Evolutionary conservation across 2,113 vertebrate genomes (phyloP), one percentile per base, ranked within the genome.

Genomic region (Barnardius zonarius): DNA sequence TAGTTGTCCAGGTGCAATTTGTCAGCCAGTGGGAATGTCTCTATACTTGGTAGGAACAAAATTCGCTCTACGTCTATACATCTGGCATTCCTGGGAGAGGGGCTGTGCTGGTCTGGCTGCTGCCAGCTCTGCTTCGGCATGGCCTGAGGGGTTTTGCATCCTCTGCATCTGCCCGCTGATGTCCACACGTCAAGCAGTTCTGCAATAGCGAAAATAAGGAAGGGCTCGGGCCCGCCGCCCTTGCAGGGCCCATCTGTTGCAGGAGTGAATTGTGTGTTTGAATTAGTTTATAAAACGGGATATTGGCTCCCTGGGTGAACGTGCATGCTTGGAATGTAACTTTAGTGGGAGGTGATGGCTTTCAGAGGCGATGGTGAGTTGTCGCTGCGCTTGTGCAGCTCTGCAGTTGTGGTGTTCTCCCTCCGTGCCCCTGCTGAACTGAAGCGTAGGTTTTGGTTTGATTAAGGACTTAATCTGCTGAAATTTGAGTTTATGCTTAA

Each of bases 1-100:
- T 30, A 51, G 49, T n/a, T 35, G 46, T 55, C 33, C 77, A 92
- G 83, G 63, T 94, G 83, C 62, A 39, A 41, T 62, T 54, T 55
- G 43, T 17, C 76, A 68, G 64, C 30, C 72, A 1, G 4, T 19
- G 55, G 55, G 16, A 70, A 10, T 3, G 7, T 43, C 43, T 77
- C 16, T 61, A 0, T 78, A 39, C 54, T 72, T 55, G 17, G 49
- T n/a, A 4, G 37, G 52, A 67, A 39, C 51, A 3, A 57, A 59
- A 33, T 43, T 17, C 0, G 1, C 4, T 4, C 10, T 31, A 1
- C 2, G 0, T 9, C 55, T n/a, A 0, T 72, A 17, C 3, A 10
- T 52, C 30, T 55, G 0, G 10, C 91, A 54, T 69, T 70, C 39
- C 43, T 33, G 73, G 33, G 51, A 79, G 78, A 30, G 55, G 33